These are phyloP conservation scores for Cephalopholis sonnerati DNA, from an alignment of 2,113 vertebrate genomes.

Conservation along the genomic window DNA sequence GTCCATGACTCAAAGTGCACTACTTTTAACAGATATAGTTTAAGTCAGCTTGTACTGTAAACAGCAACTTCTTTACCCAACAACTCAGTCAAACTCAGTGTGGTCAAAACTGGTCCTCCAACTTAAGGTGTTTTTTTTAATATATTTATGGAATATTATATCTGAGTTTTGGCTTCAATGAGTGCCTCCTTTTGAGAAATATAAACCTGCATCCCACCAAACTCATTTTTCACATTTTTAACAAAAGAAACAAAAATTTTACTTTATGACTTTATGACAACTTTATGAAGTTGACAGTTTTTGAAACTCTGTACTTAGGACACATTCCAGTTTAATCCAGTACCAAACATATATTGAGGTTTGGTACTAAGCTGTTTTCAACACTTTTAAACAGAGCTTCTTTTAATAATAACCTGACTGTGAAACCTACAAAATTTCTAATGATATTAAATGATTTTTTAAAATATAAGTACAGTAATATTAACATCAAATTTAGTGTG, in stretches of 20 bases:
- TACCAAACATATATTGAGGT: not conserved
- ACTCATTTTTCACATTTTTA: not conserved
- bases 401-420: not conserved
- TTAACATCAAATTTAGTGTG: not conserved
- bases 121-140: no score
- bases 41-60: not conserved
- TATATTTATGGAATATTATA: not conserved
- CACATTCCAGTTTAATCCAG: not conserved
- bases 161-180: not conserved
- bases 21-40: not conserved
- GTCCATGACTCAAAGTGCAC: not conserved
- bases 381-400: not conserved
- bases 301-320: not conserved
- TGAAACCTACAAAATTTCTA: not conserved
- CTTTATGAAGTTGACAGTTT: not conserved
- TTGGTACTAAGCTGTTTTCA: not conserved
- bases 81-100: not conserved
- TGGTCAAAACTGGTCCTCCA: not conserved
- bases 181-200: not conserved
- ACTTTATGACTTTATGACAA: no score
- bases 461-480: not conserved
- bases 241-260: not conserved
- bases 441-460: not conserved
- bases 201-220: not conserved
- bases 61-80: not conserved